phyloP scores from a whole-genome alignment of 2,888 invertebrate species.

The Caenorhabditis sp. region DNA sequence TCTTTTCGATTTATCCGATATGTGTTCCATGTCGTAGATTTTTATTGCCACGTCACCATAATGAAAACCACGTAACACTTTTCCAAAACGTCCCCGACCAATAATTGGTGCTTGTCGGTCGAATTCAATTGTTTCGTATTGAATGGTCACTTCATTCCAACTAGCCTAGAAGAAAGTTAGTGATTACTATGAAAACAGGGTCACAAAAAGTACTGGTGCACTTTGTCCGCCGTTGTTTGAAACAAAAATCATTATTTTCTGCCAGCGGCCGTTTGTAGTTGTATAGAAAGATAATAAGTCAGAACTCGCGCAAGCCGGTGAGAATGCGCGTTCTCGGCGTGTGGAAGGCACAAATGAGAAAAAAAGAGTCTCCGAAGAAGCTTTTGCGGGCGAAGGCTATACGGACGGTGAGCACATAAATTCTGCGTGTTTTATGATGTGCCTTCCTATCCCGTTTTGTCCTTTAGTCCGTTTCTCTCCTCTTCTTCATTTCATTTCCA shows the following conservation, averaged over 20 bases:
- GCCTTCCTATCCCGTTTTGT: constrained; percentile 44
- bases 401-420: constrained; percentile 52
- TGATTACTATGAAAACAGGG: not conserved
- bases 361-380: constrained; percentile 6
- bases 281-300: not conserved
- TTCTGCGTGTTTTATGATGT: constrained; percentile 58
- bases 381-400: constrained; percentile 20
- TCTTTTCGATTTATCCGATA: constrained; percentile 88
- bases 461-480: constrained; percentile 22
- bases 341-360: constrained; percentile 37
- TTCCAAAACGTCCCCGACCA: constrained; percentile 82
- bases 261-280: not conserved
- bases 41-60: constrained; percentile 93
- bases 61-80: constrained; percentile 83
- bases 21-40: constrained; percentile 93
- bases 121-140: constrained; percentile 73
- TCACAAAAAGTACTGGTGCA: constrained; percentile 1
- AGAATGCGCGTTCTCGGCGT: not conserved
- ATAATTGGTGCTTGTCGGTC: constrained; percentile 70
- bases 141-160: constrained; percentile 78
- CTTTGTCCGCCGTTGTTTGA: not conserved
- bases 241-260: not conserved
- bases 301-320: not conserved
- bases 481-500: constrained; percentile 16
- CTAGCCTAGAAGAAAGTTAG: constrained; percentile 60